Evolutionary conservation across 1,140 invertebrate species (phyloP), one percentile per base, ranked within the genome.

Genomic region (Limonius californicus): DNA sequence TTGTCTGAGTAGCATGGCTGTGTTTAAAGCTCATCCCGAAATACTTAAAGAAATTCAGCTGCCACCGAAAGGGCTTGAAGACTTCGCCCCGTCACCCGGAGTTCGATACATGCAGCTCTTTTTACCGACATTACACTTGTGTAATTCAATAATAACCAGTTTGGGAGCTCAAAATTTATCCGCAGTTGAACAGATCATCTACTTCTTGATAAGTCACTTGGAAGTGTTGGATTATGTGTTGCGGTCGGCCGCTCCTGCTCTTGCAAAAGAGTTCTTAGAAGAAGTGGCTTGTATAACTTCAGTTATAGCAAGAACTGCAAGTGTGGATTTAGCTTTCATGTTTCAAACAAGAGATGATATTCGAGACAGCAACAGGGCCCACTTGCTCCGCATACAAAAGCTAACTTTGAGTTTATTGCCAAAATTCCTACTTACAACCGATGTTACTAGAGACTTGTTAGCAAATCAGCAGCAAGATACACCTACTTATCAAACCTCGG

Each of bases 161-260:
- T 78, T 95, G 6, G 91, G 92, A 32, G 83, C 86, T 0, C 84
- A 89, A 60, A 95, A 95, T 79, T 85, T 87, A 76, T 86, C 88
- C 69, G 90, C 88, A 47, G 84, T 89, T 0, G 78, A 87, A 16
- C 91, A 94, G 78, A 83, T 93, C 32, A 84, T 89, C 43, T 86
- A 89, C 62, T 89, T 92, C 65, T 72, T 95, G 21, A 82, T 93
- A 45, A 87, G 87, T 54, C 92, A 95, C 75, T 78, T 87, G 27
- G 91, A 95, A 65, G 87, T 88, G 21, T 84, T 95, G 14, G 88
- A 90, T 66, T 82, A 86, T 65, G 85, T 92, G 39, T 74, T 96
- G 12, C 79, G 88, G 67, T 84, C 85, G 43, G 85, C 84, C 15
- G 86, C 85, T 62, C 85, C 87, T 0, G 82, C 80, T 18, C 82